A percentile compares a stretch with the other conserved stretches of the same genome.
Evolutionary conservation across 2,888 invertebrate genomes (phyloP).

Genomic region (Dynastes tityus): DNA sequence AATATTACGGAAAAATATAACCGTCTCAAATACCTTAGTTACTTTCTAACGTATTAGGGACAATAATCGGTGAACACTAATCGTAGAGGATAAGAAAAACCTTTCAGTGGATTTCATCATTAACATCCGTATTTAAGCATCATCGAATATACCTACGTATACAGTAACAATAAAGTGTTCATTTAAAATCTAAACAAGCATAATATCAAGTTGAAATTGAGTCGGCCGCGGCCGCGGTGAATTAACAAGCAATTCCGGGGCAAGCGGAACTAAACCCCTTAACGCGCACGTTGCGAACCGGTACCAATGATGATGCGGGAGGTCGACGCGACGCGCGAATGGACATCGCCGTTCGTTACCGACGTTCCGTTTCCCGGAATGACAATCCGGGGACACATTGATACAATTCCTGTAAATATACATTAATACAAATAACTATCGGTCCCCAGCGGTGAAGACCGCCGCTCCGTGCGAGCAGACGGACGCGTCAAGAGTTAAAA

Average conservation of each 20-base stretch:
- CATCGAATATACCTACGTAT: too few species aligned
- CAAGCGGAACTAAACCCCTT: conserved; percentile 27
- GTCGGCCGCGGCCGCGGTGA: conserved; percentile 19
- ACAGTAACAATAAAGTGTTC: conserved; percentile 10
- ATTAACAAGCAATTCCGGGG: conserved; percentile 48
- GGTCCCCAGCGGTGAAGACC: conserved; percentile 35
- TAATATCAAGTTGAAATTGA: conserved; percentile 27
- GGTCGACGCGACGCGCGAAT: not conserved
- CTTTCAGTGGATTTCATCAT: too few species aligned
- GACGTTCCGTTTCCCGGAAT: conserved; percentile 58
- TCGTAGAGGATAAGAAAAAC: too few species aligned
- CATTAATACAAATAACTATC: conserved; percentile 68
- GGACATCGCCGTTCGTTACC: conserved; percentile 6
- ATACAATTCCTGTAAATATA: conserved; percentile 67
- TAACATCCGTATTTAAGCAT: too few species aligned
- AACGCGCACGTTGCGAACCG: conserved; percentile 3
- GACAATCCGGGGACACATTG: conserved; percentile 66
- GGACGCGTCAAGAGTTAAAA: conserved; percentile 37
- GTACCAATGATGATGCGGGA: not conserved
- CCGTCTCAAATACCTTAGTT: too few species aligned
- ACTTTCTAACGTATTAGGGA: too few species aligned
- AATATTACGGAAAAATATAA: too few species aligned
- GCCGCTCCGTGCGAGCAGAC: conserved; percentile 5
- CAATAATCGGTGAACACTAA: too few species aligned
- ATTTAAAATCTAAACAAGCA: conserved; percentile 23